These are phyloP conservation scores for Climacteris rufus DNA, from an alignment of 2,113 vertebrate genomes.

Conservation along the genomic window DNA sequence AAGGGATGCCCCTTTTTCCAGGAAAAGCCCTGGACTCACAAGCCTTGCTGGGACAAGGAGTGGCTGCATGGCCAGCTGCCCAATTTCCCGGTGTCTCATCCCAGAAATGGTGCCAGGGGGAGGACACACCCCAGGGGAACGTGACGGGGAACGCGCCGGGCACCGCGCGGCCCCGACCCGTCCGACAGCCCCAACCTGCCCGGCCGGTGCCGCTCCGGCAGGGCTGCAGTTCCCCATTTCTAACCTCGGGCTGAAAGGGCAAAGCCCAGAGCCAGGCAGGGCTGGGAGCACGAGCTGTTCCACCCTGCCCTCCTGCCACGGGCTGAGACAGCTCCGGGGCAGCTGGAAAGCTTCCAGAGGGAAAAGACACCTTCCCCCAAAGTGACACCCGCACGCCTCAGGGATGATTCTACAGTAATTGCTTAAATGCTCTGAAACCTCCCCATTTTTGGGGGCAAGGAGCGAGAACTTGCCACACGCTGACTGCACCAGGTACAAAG, in stretches of 20 bases:
- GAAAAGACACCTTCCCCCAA: accelerated
- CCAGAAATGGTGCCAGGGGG: not conserved
- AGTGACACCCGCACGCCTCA: accelerated
- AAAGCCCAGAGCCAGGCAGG: not conserved
- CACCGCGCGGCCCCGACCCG: not conserved
- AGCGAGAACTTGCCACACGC: not conserved
- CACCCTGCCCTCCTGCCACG: not conserved
- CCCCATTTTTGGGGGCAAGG: accelerated
- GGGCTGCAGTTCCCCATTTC: not conserved
- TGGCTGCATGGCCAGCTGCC: accelerated
- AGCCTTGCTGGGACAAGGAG: not conserved
- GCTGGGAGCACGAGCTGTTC: not conserved
- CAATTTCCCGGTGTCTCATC: accelerated
- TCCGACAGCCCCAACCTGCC: slow-evolving; percentile 22
- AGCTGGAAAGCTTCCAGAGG: accelerated
- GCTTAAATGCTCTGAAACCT: not conserved
- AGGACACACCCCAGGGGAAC: not conserved
- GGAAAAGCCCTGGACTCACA: accelerated
- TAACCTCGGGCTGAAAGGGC: not conserved
- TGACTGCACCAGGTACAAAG: not conserved
- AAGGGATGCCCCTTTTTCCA: not conserved
- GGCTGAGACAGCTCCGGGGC: not conserved
- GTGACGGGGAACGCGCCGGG: not conserved
- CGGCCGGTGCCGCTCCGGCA: not conserved
- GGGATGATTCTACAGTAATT: not conserved